These are phyloP conservation scores for Megalops atlanticus DNA, from an alignment of 2,113 vertebrate species.

Conservation along the genomic window DNA sequence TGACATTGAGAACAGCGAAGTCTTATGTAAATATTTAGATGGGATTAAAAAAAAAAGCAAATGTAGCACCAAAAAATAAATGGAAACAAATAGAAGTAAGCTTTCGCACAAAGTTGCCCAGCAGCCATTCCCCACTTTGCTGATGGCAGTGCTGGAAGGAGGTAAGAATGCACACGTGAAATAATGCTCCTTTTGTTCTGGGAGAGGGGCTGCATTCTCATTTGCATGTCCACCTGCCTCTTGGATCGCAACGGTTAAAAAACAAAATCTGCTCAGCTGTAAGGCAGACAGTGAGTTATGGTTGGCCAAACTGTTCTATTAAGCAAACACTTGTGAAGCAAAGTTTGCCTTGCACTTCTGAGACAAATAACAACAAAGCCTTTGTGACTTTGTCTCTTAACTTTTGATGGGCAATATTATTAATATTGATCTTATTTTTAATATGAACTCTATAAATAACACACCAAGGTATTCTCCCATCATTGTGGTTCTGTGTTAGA, in stretches of 20 bases:
- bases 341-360: slow-evolving; percentile 4
- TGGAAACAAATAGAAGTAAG: too few relatives aligned
- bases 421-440: too few relatives aligned
- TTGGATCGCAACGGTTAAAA: slow-evolving; percentile 16
- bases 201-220: slow-evolving; percentile 9
- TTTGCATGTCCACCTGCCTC: slow-evolving; percentile 30
- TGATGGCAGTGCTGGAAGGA: background rate
- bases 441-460: too few relatives aligned
- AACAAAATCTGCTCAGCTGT: slow-evolving; percentile 8
- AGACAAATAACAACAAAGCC: background rate
- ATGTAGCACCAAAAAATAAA: background rate
- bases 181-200: slow-evolving; percentile 24
- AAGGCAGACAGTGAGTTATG: background rate
- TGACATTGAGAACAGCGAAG: background rate
- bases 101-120: background rate
- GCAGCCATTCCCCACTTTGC: background rate
- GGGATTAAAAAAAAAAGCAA: background rate
- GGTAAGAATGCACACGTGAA: background rate
- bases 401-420: background rate
- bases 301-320: background rate
- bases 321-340: slow-evolving; percentile 4
- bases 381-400: background rate
- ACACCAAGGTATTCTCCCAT: too few relatives aligned
- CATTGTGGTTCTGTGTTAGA: too few relatives aligned
- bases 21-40: background rate